phyloP scores from a whole-genome alignment of 2,797 vertebrate species.

The Arrhamphus sclerolepis region DNA sequence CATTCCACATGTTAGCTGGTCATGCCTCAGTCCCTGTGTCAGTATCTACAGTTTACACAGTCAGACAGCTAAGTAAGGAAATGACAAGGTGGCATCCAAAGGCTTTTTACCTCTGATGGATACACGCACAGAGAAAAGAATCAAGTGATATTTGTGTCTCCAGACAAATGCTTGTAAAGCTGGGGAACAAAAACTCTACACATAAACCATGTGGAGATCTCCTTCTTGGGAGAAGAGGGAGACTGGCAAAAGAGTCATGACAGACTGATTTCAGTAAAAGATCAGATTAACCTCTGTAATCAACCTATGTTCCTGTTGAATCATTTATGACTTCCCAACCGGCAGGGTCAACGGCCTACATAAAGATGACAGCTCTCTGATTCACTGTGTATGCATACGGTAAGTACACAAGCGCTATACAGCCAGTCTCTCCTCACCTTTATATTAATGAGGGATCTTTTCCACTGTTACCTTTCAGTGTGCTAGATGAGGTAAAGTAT shows the following conservation, averaged over 20 bases:
- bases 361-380: slow-evolving; percentile 42
- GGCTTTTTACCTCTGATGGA: slow-evolving; percentile 52
- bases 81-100: slow-evolving; percentile 61
- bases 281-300: slow-evolving; percentile 26
- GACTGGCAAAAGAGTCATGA: slow-evolving; percentile 17
- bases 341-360: not conserved
- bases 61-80: slow-evolving; percentile 41
- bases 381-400: slow-evolving; percentile 41
- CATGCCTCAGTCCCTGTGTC: slow-evolving; percentile 49
- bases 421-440: slow-evolving; percentile 63
- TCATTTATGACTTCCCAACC: slow-evolving; percentile 24
- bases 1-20: slow-evolving; percentile 71
- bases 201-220: too few species aligned
- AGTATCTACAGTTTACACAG: slow-evolving; percentile 71
- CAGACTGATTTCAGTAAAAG: slow-evolving; percentile 17
- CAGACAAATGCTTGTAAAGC: slow-evolving; percentile 41
- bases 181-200: slow-evolving; percentile 18
- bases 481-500: slow-evolving; percentile 33
- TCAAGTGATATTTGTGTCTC: slow-evolving; percentile 40
- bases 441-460: slow-evolving; percentile 40
- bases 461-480: slow-evolving; percentile 25
- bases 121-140: slow-evolving; percentile 37
- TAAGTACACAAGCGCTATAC: slow-evolving; percentile 34
- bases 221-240: slow-evolving; percentile 2
- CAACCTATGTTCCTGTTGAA: slow-evolving; percentile 8